A percentile compares a stretch with the other conserved stretches of the same genome.
Conservation (phyloP, 2,797 vertebrate genomes). For the Hipposideros larvatus region DNA sequence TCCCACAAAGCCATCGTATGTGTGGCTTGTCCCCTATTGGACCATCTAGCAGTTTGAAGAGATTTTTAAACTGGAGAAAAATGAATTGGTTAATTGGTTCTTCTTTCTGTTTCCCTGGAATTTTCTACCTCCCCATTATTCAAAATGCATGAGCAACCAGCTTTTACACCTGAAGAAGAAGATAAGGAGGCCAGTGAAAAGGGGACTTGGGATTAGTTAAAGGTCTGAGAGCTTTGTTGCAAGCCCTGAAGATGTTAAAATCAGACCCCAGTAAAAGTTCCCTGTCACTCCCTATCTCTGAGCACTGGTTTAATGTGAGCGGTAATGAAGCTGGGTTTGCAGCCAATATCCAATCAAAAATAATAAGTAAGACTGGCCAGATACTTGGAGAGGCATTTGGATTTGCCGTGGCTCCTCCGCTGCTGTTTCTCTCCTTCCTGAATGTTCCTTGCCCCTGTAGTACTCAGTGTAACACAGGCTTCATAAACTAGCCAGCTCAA, state of each 20-base stretch:
- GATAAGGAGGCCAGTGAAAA: background rate
- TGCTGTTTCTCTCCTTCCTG: background rate
- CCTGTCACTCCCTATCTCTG: background rate
- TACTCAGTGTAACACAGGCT: background rate
- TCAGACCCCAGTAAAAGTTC: background rate
- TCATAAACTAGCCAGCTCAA: constrained; percentile 11
- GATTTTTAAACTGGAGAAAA: constrained; percentile 15
- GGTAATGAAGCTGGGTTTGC: background rate
- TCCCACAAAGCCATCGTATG: background rate
- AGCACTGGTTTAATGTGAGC: background rate
- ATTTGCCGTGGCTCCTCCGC: background rate
- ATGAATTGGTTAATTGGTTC: background rate
- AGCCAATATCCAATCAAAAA: background rate
- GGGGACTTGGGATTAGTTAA: background rate
- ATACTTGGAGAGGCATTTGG: background rate
- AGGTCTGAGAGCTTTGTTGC: background rate
- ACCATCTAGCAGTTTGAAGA: background rate
- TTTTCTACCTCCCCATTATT: background rate
- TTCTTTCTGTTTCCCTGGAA: background rate
- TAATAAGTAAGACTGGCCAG: background rate
- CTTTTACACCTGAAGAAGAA: background rate
- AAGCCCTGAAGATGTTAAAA: background rate
- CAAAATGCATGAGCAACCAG: background rate
- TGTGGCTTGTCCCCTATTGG: background rate
- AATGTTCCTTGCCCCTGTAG: background rate